A percentile compares a stretch with the other conserved stretches of the same genome.
Conservation (phyloP, 2,797 vertebrate species). For the Eulemur albifrons region DNA sequence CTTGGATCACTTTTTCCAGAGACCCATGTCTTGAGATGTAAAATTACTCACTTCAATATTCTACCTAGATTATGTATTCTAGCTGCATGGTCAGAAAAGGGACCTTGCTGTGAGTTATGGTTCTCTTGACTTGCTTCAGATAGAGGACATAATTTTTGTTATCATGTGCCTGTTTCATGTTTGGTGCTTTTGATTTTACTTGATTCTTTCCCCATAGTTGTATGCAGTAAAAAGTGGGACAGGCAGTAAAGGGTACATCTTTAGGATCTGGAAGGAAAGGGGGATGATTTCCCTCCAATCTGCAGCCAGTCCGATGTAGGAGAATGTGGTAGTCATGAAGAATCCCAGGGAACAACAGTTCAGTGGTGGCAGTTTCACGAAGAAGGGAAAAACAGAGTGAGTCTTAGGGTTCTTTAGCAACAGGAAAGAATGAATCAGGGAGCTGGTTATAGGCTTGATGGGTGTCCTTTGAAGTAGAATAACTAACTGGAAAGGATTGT, state of each 20-base stretch:
- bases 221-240: background rate
- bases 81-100: background rate
- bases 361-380: background rate
- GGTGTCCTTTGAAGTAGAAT: background rate
- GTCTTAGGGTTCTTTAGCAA: background rate
- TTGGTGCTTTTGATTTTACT: background rate
- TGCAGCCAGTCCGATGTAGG: background rate
- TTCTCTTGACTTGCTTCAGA: slow-evolving; percentile 17
- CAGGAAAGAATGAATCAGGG: background rate
- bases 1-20: background rate
- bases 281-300: background rate
- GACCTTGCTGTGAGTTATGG: background rate
- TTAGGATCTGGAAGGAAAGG: background rate
- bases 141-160: slow-evolving; percentile 4
- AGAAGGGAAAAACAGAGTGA: background rate
- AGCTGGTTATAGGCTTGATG: background rate
- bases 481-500: background rate
- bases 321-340: background rate
- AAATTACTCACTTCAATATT: background rate
- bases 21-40: background rate
- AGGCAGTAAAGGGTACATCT: background rate
- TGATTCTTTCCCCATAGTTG: background rate
- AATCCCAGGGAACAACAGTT: background rate
- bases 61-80: background rate
- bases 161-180: background rate